These are phyloP conservation scores for Pampusana beccarii DNA, from an alignment of 2,113 vertebrate genomes.

Conservation along the genomic window DNA sequence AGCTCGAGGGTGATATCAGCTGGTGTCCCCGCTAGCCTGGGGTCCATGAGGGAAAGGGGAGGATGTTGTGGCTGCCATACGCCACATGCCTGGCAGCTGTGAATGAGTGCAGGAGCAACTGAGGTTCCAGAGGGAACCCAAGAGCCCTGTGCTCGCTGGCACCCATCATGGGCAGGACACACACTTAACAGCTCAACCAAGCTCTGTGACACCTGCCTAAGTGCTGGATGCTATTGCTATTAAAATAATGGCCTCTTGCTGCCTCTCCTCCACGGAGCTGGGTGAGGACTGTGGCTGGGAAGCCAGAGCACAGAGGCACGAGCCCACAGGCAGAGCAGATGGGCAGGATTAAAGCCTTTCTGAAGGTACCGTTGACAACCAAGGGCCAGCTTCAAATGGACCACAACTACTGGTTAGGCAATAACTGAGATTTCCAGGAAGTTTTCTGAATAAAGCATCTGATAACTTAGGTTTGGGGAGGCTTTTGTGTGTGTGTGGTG, in stretches of 20 bases:
- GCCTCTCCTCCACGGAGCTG: not conserved
- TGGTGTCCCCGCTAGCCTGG: not conserved
- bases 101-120: rapidly evolving
- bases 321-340: not conserved
- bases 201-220: not conserved
- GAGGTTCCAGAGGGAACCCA: not conserved
- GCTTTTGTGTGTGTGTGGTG: not conserved
- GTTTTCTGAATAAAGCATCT: not conserved
- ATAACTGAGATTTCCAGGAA: not conserved
- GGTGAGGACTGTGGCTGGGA: not conserved
- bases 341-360: not conserved
- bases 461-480: not conserved
- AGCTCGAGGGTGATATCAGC: not conserved
- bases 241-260: not conserved
- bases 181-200: not conserved
- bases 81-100: not conserved
- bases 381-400: not conserved
- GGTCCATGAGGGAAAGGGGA: not conserved
- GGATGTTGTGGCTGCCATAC: rapidly evolving
- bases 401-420: not conserved
- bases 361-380: not conserved
- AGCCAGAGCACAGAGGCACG: not conserved
- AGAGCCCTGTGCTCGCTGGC: rapidly evolving
- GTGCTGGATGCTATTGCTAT: not conserved
- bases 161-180: not conserved